Evolutionary conservation across 1,140 invertebrate genomes (phyloP), one percentile per base, ranked within the genome.

Genomic region (Tetragnatha versicolor): DNA sequence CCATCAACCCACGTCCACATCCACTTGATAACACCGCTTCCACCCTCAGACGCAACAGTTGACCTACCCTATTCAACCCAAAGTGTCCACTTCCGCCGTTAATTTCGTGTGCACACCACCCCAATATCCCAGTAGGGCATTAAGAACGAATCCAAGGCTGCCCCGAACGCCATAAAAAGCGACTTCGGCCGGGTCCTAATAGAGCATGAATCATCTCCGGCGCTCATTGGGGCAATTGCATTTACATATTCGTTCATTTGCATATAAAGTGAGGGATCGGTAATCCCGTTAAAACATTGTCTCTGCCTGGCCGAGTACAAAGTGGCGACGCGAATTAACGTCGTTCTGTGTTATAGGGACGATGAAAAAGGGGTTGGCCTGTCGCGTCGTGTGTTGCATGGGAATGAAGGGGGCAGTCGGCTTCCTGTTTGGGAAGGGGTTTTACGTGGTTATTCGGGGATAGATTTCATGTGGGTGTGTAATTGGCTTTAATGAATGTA

Each of bases 231-330:
- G n/a, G 27, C 63, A 49, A 29, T 47, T 45, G 39, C n/a, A 66
- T 66, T 66, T 66, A 45, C 63, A 66, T 66, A 47, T 31, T 45
- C n/a, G n/a, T n/a, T n/a, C 63, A 66, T 66, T 66, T 66, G 63
- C 63, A 66, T 66, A 66, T 66, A 66, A 66, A 66, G 39, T 49
- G 63, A 42, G 27, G 55, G 27, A 31, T 47, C 22, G 33, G 39
- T 66, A 66, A 66, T 66, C 63, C 29, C 31, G 63, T 66, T 66
- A 66, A 47, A 66, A 66, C 63, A 66, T 45, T 66, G 63, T 66
- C 17, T 49, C 17, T 47, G 39, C 39, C 49, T 29, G 39, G 33
- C 39, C 17, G 37, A 22, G 33, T 45, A 66, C 22, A 33, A 49
- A 66, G 39, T 49, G 63, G 35, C 20, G 27, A 66, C 35, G 39